Base-by-base conservation (phyloP, 2,113 vertebrate genomes). In the Tachysurus vachellii region DNA sequence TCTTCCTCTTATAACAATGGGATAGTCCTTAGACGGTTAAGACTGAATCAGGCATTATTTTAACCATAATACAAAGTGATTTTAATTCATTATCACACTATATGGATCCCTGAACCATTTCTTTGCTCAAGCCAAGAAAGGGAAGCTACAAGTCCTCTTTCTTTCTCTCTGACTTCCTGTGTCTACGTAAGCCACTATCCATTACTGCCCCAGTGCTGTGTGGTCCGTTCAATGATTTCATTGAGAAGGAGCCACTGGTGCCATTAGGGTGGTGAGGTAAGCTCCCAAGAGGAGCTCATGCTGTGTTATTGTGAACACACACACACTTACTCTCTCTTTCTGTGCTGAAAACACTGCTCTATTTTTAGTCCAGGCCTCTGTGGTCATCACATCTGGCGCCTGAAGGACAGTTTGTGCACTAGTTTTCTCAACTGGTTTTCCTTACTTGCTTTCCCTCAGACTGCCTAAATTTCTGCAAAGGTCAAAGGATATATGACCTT, bases 331-430 rank as follows among this genome's bases (percentile, higher is more conserved):
- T 90, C 87, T 91, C 87, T 93, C 93, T 93, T 90, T 92, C 86
- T 91, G 85, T 92, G 93, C 91, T 93, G 94, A 95, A 92, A 94
- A 94, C 95, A 94, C 91, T 93, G 88, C 92, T 92, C 93, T 95
- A 95, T 95, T 94, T 95, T 95, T 95, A 95, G 94, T 89, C 54
- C 90, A 91, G 93, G 93, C 93, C 94, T 92, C 93, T 94, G 95
- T 91, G 94, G 95, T 95, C 93, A 89, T 95, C 93, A 95, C 95
- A 95, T 95, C 94, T 95, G 95, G 94, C 93, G 94, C 95, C 94
- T 93, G 93, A 91, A 91, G 21, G 93, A 93, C 93, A 91, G 84
- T 62, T 90, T 92, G 91, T 89, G 59, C 71, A 42, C 62, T 44
- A 76, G 36, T 50, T 31, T 81, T 82, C 92, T 92, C 91, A 94